Evolutionary conservation across 2,797 vertebrate genomes (phyloP), one percentile per base, ranked within the genome.

Genomic region (Aeoliscus strigatus): DNA sequence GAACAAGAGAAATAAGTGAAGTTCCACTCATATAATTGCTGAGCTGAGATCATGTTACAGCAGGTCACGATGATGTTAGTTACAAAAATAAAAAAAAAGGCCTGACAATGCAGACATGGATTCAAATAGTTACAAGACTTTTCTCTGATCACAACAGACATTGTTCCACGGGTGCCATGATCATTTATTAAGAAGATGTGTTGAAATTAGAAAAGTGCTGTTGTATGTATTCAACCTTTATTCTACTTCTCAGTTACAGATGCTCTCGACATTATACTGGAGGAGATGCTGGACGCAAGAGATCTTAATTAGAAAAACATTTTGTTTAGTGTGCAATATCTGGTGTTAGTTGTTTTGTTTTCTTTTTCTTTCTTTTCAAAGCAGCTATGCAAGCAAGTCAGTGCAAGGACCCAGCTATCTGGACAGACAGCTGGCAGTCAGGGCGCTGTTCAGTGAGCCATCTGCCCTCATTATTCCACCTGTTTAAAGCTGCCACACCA

Each of bases 261-360:
- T 4, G 30, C 15, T 45, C 27, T 43, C 2, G 1, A 14, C 4
- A 21, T 53, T 45, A 29, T 36, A 29, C n/a, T 48, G 47, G 21
- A 29, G 69, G 54, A 18, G 2, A 34, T 30, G 51, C 53, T 60
- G 45, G 59, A 54, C 42, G 12, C n/a, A 5, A 44, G 27, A 31
- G 14, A 28, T 37, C 11, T 30, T 38, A 27, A 39, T 39, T 32
- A 15, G 39, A 16, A 30, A 16, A 29, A 11, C 21, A 13, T 29
- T 29, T 14, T 35, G 32, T 46, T 37, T 32, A 39, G 60, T 72
- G 83, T 88, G 82, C 79, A 86, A 82, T 85, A 81, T 71, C 36
- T 62, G 59, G 41, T n/a, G 43, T 69, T 62, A 26, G 33, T 48
- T 70, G 39, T 70, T 60, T 23, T 39, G 51, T 52, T 56, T 62